These are phyloP conservation scores for Aptenodytes forsteri DNA, from an alignment of 2,113 vertebrate species.

Conservation along the genomic window DNA sequence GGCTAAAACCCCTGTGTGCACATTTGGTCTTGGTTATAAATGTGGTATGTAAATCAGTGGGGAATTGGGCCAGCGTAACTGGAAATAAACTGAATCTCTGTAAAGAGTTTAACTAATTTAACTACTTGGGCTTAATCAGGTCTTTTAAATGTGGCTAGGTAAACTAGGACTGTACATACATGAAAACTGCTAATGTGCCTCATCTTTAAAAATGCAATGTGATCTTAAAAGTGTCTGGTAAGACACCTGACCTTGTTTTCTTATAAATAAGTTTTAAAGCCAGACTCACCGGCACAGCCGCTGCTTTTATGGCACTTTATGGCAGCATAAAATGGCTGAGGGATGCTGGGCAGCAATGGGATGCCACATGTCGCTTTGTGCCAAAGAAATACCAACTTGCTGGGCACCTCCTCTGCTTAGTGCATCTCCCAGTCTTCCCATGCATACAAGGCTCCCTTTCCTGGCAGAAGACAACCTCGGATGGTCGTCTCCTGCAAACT, in stretches of 20 bases:
- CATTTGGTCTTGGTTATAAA: neutral
- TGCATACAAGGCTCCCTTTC: neutral
- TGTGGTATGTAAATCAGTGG: neutral
- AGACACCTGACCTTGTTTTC: neutral
- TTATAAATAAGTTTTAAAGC: neutral
- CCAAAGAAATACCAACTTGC: neutral
- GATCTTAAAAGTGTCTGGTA: neutral
- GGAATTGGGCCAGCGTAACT: neutral
- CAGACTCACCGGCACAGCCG: rapidly evolving
- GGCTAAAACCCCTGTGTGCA: neutral
- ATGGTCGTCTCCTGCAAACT: neutral
- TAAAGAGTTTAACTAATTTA: neutral
- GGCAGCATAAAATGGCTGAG: neutral
- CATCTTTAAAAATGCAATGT: neutral
- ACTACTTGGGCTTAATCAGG: neutral
- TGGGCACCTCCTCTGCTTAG: neutral
- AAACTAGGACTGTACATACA: neutral
- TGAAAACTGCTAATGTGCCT: neutral
- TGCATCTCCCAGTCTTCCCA: neutral
- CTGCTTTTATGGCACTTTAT: neutral
- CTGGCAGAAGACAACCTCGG: neutral
- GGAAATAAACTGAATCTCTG: neutral
- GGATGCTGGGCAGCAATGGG: neutral
- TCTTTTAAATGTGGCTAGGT: neutral
- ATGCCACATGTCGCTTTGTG: neutral